Evolutionary conservation across 2,113 vertebrate genomes (phyloP).

Genomic region (Chaetops frenatus): DNA sequence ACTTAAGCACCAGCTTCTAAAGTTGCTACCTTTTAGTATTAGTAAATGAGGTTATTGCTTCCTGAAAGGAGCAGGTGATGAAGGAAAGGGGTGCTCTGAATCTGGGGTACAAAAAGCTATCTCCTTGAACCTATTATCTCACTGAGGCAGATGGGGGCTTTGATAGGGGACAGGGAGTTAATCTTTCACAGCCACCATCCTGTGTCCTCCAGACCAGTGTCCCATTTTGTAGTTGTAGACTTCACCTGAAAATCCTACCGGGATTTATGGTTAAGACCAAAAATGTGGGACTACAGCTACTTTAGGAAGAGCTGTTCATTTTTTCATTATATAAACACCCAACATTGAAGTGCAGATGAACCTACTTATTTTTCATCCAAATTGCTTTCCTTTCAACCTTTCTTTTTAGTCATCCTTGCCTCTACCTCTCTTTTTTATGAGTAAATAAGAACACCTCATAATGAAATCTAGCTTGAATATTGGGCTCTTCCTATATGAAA

Average conservation of each 20-base stretch:
- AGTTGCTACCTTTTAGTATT: neutral
- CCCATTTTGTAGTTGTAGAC: neutral
- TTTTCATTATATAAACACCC: neutral
- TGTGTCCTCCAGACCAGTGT: rapidly evolving
- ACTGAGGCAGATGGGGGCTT: neutral
- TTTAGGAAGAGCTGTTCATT: neutral
- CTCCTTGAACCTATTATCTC: rapidly evolving
- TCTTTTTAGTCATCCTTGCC: neutral
- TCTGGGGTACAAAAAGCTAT: neutral
- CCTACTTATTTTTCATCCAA: neutral
- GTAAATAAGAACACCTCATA: neutral
- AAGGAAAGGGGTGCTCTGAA: neutral
- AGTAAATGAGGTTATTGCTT: neutral
- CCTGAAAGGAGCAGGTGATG: neutral
- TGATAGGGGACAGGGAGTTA: neutral
- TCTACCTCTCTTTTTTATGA: neutral
- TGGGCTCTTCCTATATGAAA: neutral
- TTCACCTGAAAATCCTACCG: neutral
- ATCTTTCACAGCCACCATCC: neutral
- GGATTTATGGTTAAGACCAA: neutral
- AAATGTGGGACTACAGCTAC: neutral
- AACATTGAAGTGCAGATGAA: neutral
- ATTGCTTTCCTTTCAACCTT: neutral
- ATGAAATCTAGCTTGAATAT: neutral
- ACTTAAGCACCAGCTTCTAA: neutral